phyloP scores from a whole-genome alignment of 2,888 invertebrate genomes.

The Drosophila lacicola region DNA sequence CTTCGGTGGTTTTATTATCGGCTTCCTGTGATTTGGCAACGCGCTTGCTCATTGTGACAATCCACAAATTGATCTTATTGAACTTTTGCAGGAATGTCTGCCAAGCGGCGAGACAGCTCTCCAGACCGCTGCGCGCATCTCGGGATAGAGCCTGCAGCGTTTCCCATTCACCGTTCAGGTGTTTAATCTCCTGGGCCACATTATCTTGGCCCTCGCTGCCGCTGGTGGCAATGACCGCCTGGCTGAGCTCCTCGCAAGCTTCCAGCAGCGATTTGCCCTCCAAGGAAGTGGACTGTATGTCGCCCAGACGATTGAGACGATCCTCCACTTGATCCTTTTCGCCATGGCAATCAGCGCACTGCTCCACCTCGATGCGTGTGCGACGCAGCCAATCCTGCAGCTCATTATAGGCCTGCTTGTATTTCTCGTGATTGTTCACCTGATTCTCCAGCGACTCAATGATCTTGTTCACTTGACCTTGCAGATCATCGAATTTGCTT shows the following conservation, averaged over 20 bases:
- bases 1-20: constrained; percentile 91
- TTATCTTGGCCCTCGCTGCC: constrained; percentile 93
- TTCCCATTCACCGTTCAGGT: constrained; percentile 93
- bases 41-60: constrained; percentile 89
- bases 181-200: constrained; percentile 92
- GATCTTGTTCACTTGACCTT: constrained; percentile 88
- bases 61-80: constrained; percentile 90
- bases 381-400: constrained; percentile 94
- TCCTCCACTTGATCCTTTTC: constrained; percentile 92
- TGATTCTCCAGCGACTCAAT: constrained; percentile 92
- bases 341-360: constrained; percentile 94
- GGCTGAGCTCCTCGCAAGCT: constrained; percentile 90
- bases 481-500: constrained; percentile 89
- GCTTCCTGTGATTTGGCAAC: constrained; percentile 89
- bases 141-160: constrained; percentile 90
- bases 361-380: constrained; percentile 92
- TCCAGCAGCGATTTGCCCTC: constrained; percentile 91
- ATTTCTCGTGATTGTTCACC: constrained; percentile 94
- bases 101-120: constrained; percentile 93
- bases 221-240: constrained; percentile 90
- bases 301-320: constrained; percentile 90
- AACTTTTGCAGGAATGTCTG: constrained; percentile 91
- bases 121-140: constrained; percentile 91
- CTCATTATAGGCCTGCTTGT: constrained; percentile 92
- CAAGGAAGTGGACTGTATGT: constrained; percentile 89